Percentiles rank a stretch among this genome's conserved stretches.
Evolutionary conservation across 2,113 vertebrate genomes (phyloP).

Genomic region (Marcusenius ussheri): DNA sequence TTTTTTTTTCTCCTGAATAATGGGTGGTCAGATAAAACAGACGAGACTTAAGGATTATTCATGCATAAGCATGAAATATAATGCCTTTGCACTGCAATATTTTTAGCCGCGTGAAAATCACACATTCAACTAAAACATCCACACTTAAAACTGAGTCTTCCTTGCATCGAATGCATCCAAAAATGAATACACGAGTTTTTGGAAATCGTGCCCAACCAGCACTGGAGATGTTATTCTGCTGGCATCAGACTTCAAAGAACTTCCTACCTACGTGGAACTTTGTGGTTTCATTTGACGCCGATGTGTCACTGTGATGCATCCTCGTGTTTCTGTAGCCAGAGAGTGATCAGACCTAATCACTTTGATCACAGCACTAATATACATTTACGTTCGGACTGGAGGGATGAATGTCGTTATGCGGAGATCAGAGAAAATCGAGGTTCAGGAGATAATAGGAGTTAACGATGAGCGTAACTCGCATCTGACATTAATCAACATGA

Average conservation of each 20-base stretch:
- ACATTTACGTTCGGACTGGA: not conserved
- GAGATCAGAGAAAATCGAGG: not conserved
- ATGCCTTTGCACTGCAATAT: constrained; percentile 38
- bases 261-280: constrained; percentile 32
- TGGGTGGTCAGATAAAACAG: constrained; percentile 32
- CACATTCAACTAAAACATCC: constrained; percentile 37
- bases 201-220: constrained; percentile 18
- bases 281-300: constrained; percentile 25
- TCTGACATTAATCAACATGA: not conserved
- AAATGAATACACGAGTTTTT: constrained; percentile 1
- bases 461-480: not conserved
- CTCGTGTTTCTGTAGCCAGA: constrained; percentile 25
- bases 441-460: not conserved
- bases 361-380: not conserved
- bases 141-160: constrained; percentile 37
- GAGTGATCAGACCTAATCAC: constrained; percentile 23
- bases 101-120: constrained; percentile 45
- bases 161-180: constrained; percentile 38
- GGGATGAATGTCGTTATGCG: too few species aligned
- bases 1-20: constrained; percentile 33
- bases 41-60: constrained; percentile 41
- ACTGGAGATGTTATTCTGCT: constrained; percentile 18
- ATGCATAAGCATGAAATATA: constrained; percentile 52
- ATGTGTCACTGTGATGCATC: constrained; percentile 33
- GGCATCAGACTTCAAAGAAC: constrained; percentile 25